phyloP scores from a whole-genome alignment of 2,797 vertebrate genomes.

The Amblyraja radiata region DNA sequence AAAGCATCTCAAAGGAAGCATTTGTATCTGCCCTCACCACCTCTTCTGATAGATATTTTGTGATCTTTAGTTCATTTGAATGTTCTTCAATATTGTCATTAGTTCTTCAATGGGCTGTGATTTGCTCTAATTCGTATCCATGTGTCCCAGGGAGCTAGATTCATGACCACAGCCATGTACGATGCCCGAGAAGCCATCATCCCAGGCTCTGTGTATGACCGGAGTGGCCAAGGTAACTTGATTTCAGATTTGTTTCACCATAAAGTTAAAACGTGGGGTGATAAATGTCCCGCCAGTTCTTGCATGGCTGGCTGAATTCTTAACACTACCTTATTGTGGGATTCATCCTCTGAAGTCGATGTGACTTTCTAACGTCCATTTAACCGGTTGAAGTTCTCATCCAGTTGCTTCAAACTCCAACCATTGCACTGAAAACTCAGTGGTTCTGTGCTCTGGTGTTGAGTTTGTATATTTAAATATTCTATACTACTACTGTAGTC shows the following conservation, averaged over 20 bases:
- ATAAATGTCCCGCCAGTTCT: not conserved
- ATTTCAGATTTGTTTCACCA: not conserved
- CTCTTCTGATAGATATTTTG: not conserved
- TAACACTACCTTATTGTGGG: not conserved
- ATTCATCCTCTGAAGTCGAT: not conserved
- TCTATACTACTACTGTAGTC: too few relatives aligned
- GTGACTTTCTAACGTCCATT: not conserved
- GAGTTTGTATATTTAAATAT: too few relatives aligned
- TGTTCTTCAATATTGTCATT: not conserved
- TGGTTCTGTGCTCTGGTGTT: too few relatives aligned
- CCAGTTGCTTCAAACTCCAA: not conserved
- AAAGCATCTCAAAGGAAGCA: too few relatives aligned
- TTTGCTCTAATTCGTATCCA: not conserved
- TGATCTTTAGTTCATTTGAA: not conserved
- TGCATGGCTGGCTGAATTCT: not conserved
- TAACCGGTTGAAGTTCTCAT: not conserved
- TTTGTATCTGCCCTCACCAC: too few relatives aligned
- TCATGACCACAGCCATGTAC: constrained; percentile 99
- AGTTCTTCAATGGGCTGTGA: not conserved
- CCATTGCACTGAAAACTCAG: too few relatives aligned
- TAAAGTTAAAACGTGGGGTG: too few relatives aligned
- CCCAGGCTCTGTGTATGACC: constrained; percentile 91
- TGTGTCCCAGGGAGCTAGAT: constrained; percentile 78
- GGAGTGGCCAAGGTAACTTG: constrained; percentile 76
- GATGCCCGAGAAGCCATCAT: constrained; percentile 95